Evolutionary conservation across 2,888 invertebrate species (phyloP).

Genomic region (Ectemnius cavifrons): DNA sequence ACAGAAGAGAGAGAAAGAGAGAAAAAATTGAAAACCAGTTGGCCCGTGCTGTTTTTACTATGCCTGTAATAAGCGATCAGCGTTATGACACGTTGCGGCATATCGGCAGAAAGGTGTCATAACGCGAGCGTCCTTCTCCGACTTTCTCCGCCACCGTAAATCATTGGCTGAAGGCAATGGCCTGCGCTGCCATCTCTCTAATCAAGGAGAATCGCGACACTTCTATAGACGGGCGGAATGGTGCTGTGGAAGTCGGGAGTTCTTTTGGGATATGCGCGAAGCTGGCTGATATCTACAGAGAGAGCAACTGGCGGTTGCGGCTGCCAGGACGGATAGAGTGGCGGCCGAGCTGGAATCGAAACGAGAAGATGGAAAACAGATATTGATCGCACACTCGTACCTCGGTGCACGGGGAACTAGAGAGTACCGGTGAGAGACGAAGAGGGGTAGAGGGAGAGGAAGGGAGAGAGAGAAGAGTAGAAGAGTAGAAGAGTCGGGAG

Average conservation of each 20-base stretch:
- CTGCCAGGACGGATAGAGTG: conserved; percentile 48
- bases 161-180: background rate
- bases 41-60: background rate
- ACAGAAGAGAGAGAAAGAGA: background rate
- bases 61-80: conserved; percentile 7
- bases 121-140: background rate
- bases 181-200: background rate
- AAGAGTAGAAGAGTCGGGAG: conserved; percentile 28
- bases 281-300: conserved; percentile 6
- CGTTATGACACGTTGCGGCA: conserved; percentile 10
- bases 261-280: background rate
- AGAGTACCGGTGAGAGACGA: no score
- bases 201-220: background rate
- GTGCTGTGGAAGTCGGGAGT: background rate
- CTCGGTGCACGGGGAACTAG: background rate
- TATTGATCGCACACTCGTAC: conserved; percentile 65
- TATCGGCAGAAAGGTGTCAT: conserved; percentile 7
- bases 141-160: background rate
- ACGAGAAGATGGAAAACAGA: conserved; percentile 71
- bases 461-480: background rate
- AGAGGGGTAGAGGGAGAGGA: no score
- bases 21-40: background rate
- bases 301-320: conserved; percentile 18
- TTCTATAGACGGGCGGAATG: no score
- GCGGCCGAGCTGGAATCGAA: conserved; percentile 62